These are phyloP conservation scores for Ommatoiulus sabulosus DNA, from an alignment of 2,888 invertebrate genomes.

Conservation along the genomic window DNA sequence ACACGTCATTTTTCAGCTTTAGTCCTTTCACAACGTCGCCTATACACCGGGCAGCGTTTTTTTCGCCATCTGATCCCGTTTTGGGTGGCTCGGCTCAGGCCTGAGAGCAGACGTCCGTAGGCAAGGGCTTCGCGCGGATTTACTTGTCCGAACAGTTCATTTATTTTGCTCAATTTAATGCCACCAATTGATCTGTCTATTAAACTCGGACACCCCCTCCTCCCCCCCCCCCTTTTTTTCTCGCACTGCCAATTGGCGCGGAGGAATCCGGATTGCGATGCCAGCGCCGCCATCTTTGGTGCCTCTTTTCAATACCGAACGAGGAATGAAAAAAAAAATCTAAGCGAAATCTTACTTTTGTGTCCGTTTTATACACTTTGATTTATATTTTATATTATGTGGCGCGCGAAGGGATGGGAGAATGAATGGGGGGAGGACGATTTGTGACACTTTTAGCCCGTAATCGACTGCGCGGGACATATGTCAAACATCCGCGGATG, in stretches of 20 bases:
- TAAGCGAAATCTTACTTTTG: slow-evolving; percentile 45
- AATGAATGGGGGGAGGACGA: not conserved
- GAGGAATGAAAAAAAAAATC: slow-evolving; percentile 12
- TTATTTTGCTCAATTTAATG: slow-evolving; percentile 57
- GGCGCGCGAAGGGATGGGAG: not conserved
- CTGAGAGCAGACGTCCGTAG: not conserved
- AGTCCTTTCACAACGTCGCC: slow-evolving; percentile 37
- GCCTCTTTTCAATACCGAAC: slow-evolving; percentile 15
- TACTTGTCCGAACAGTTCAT: slow-evolving; percentile 57
- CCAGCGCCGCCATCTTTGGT: not conserved
- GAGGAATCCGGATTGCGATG: not conserved
- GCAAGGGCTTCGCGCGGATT: slow-evolving; percentile 53
- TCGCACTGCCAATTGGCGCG: slow-evolving; percentile 9
- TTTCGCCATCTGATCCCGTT: slow-evolving; percentile 35
- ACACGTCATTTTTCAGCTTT: slow-evolving; percentile 58
- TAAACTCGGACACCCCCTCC: slow-evolving; percentile 41
- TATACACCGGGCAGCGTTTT: not conserved
- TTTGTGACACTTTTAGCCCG: slow-evolving; percentile 8
- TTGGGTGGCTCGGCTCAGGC: slow-evolving; percentile 12
- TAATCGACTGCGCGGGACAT: slow-evolving; percentile 32
- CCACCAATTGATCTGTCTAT: slow-evolving; percentile 57
- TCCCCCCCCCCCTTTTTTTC: not conserved
- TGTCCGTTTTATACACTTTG: slow-evolving; percentile 39
- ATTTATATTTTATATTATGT: slow-evolving; percentile 19
- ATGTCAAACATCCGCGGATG: slow-evolving; percentile 27